Conservation (phyloP, 2,888 invertebrate genomes). For the Drosophila paramelanica region DNA sequence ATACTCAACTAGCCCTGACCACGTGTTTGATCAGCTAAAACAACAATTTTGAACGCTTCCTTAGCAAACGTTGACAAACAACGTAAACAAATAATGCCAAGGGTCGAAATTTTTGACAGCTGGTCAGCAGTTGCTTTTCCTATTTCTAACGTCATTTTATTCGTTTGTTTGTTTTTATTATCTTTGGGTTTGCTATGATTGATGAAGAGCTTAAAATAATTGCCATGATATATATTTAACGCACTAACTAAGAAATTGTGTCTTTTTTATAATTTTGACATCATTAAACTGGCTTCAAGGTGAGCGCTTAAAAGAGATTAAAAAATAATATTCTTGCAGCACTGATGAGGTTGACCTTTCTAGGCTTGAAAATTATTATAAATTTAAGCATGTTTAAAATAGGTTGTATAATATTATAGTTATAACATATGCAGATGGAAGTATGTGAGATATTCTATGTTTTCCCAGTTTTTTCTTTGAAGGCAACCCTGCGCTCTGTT, state of each 20-base stretch:
- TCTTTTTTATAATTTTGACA: constrained; percentile 18
- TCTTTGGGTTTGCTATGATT: constrained; percentile 33
- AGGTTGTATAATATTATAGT: background rate
- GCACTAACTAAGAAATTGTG: constrained; percentile 15
- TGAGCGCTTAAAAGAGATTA: constrained; percentile 24
- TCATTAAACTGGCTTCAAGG: constrained; percentile 49
- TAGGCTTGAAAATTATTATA: constrained; percentile 3
- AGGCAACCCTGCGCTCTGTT: no score
- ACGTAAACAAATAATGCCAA: constrained; percentile 13
- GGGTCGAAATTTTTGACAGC: constrained; percentile 44
- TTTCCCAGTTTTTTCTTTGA: no score
- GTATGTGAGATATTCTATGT: no score
- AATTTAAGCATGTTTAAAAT: background rate
- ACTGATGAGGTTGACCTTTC: constrained; percentile 36
- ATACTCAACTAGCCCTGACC: background rate
- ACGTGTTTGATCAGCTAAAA: constrained; percentile 38
- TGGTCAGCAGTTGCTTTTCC: constrained; percentile 38
- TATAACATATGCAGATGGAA: no score
- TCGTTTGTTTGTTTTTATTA: constrained; percentile 21
- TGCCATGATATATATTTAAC: constrained; percentile 38
- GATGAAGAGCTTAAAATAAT: constrained; percentile 47
- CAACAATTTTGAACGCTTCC: constrained; percentile 41
- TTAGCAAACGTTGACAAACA: constrained; percentile 51
- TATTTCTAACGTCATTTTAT: constrained; percentile 10
- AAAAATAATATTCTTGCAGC: constrained; percentile 14